Evolutionary conservation across 2,113 vertebrate species (phyloP), one percentile per base, ranked within the genome.

Genomic region (Sylvilagus bachmani): DNA sequence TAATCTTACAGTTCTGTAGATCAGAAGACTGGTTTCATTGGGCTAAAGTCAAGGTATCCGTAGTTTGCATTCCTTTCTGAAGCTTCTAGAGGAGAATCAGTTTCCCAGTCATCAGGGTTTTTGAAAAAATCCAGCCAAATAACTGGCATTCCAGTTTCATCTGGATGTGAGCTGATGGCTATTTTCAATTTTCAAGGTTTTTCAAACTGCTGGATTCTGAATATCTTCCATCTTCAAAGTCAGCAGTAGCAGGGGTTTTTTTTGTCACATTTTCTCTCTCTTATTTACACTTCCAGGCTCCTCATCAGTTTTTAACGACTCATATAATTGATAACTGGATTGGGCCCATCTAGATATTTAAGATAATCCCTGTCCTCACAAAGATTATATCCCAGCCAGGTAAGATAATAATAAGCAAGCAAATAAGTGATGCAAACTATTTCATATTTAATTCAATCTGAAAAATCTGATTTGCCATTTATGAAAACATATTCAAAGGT

Each of bases 391-490:
- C n/a, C 10, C 6, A 74, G 5, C 25, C 5, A 36, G 2, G 1
- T 16, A 6, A 70, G 10, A 84, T 78, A 85, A 82, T 6, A 62
- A 64, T 24, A 51, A 77, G n/a, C 55, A 13, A 73, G 0, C 10
- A 77, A 89, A 49, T 71, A 87, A 75, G 51, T 82, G 2, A 75
- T 79, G 53, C 0, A 61, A 87, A 1, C n/a, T 62, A 22, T 89
- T 95, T 95, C 33, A 93, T 44, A 91, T 70, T 36, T 70, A 93
- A 64, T 86, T 1, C 71, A 10, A 71, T 44, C 4, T 92, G 19
- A 3, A 53, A 88, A 86, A 8, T 90, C 17, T 6, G 10, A 85
- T 86, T 90, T 66, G 14, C 31, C 17, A 75, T 12, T 0, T n/a
- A 3, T 19, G 0, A 7, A 83, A 90, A 89, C 8, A 51, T 44